Base-by-base conservation (phyloP, 2,888 invertebrate genomes). In the Eilema caniola region DNA sequence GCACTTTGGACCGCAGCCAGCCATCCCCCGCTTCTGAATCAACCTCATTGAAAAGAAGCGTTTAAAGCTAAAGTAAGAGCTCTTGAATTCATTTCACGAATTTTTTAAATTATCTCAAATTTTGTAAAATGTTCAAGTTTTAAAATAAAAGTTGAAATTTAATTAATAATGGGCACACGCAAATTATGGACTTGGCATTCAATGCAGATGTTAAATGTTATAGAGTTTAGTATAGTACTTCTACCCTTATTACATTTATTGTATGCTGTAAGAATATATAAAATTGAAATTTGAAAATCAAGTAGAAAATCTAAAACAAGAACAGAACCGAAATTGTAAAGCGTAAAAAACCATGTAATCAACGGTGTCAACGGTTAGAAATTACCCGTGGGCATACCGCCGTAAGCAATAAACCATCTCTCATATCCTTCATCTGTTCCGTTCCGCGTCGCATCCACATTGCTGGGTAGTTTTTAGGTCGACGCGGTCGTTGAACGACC, bases 1-100 rank as follows among this genome's bases (percentile, higher is more conserved):
- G 87, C 93, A 92, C 92, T 94, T 93, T 94, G 94, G 94, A 90
- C 88, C 84, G 81, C 82, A 90, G 93, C 94, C 94, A 94, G 89
- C 75, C 84, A 79, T 83, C 86, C 85, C 84, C 84, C 83, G 87
- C 86, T 86, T 86, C 83, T 83, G 85, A 88, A 87, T 89, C 89
- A 87, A 89, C 88, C 90, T 90, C 91, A 92, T 93, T 93, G 91
- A 92, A 93, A 90, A 88, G 89, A 89, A 90, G 85, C 89, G 87
- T 91, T 93, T 90, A 88, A 92, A 90, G 85, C 87, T 86, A 85
- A 88, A 90, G 87, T 85, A 86, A 89, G 88, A 87, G 87, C 89
- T 90, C 92, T 93, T 87, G 87, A 92, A 90, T 88, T 88, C 87
- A 89, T 89, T 90, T 85, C 83, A 81, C 80, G 79, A 82, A 87